Base-by-base conservation (phyloP, 1,140 invertebrate genomes). In the Drosophila auraria region DNA sequence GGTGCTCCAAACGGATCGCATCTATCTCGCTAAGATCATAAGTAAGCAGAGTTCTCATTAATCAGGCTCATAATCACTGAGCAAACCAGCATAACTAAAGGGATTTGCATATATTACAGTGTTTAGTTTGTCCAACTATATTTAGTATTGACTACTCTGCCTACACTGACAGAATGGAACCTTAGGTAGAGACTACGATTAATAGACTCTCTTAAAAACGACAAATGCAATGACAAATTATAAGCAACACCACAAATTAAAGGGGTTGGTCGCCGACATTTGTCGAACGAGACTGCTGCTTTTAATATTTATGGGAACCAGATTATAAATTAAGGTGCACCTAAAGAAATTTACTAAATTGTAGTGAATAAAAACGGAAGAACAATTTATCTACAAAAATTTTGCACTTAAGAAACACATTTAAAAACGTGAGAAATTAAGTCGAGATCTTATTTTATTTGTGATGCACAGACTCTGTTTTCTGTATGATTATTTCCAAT, bases 1-100 rank as follows among this genome's bases (percentile, higher is more conserved):
- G 93, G 93, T 98, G 97, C 91, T 98, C 96, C 53, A 93, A 93
- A 80, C 95, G 94, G 73, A 96, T 96, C 78, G 95, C 94, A 70
- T 95, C 93, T n/a, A 95, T 94, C 91, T 96, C 96, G 71, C 96
- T 96, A 63, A 42, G 76, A 51, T 23, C 49, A 51, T 40, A 63
- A 44, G 27, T 11, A 56, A 49, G 14, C 11, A 61, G 70, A 73
- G 57, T 45, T 49, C 59, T 40, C 65, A 78, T 78, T 78, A 59
- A 78, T 70, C 74, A 78, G 45, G 65, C 56, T 64, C 71, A 87
- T 78, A 80, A 73, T 56, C 45, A 38, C 49, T 62, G 53, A 27
- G 42, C 30, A 62, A 42, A 49, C 51, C 33, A 40, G 49, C 51
- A 69, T 56, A 69, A 15, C 70, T 57, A 8, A 51, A 14, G 45